Conservation (phyloP, 64 coral and sea anemone genomes). For the Montipora sp. region DNA sequence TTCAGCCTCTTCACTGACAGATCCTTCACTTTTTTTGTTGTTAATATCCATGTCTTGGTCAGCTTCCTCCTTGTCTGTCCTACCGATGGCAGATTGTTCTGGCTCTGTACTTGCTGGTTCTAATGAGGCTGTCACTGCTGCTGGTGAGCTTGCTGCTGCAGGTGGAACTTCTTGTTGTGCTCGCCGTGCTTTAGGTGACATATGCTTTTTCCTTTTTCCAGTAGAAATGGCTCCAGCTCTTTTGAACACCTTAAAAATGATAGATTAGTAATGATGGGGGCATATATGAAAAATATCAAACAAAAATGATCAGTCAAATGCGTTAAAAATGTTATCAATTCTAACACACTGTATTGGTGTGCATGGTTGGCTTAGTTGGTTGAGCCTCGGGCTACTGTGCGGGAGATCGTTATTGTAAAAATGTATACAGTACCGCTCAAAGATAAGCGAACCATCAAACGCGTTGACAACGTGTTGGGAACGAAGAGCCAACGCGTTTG, state of each 20-base stretch:
- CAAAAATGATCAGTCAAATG: background rate
- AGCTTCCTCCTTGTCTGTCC: background rate
- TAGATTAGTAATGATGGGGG: no score
- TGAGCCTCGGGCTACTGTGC: no score
- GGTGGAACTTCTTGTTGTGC: slow-evolving; percentile 63
- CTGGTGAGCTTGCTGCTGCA: slow-evolving; percentile 3
- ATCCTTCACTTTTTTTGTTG: background rate
- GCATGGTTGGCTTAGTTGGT: no score
- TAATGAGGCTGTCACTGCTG: slow-evolving; percentile 20
- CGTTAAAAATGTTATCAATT: background rate
- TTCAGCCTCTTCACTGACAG: background rate
- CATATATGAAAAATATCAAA: background rate
- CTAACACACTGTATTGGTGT: no score
- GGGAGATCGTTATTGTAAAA: no score
- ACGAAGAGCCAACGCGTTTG: no score
- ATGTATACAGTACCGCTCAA: no score
- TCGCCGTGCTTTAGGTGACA: slow-evolving; percentile 79
- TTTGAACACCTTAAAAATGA: slow-evolving; percentile 81
- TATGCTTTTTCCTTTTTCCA: slow-evolving; percentile 89
- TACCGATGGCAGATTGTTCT: background rate
- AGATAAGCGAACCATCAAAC: no score
- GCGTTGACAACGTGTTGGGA: no score
- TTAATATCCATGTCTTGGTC: background rate
- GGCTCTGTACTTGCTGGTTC: slow-evolving; percentile 13
- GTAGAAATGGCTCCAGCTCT: slow-evolving; percentile 89